A percentile compares a stretch with the other conserved stretches of the same genome.
phyloP scores from a whole-genome alignment of 2,888 invertebrate species.

The Oscheius sp. region DNA sequence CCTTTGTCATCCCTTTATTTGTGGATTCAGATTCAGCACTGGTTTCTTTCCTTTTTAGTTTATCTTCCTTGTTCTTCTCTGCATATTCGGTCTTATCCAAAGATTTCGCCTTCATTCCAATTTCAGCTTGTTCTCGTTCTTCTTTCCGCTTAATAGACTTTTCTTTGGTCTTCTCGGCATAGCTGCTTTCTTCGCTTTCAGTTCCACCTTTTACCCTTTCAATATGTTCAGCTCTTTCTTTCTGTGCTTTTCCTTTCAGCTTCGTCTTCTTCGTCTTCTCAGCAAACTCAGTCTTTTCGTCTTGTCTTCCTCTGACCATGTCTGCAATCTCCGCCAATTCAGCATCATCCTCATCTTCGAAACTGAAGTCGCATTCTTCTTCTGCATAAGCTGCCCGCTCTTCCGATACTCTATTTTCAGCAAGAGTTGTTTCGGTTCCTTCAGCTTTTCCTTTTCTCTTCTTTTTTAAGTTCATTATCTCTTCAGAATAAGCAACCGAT shows the following conservation, averaged over 20 bases:
- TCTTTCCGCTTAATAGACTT: not conserved
- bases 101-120: not conserved
- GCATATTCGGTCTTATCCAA: not conserved
- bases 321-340: not conserved
- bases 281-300: not conserved
- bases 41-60: not conserved
- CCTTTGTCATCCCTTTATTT: no score
- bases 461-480: not conserved
- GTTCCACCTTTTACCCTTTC: slow-evolving; percentile 4
- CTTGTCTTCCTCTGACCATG: not conserved
- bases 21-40: no score
- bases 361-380: slow-evolving; percentile 2
- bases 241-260: not conserved
- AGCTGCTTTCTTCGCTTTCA: not conserved
- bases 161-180: slow-evolving; percentile 10
- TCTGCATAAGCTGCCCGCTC: not conserved
- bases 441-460: not conserved
- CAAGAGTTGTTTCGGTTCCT: not conserved
- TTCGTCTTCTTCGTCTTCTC: not conserved
- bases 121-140: not conserved
- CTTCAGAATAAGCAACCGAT: slow-evolving; percentile 9
- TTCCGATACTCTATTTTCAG: not conserved
- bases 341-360: slow-evolving; percentile 25
- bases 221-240: slow-evolving; percentile 13
- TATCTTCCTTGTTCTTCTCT: not conserved